Percentiles rank a stretch among this genome's conserved stretches.
Conservation (phyloP, 35 echinoderm and acorn worm species). For the Apostichopus parvimensis region DNA sequence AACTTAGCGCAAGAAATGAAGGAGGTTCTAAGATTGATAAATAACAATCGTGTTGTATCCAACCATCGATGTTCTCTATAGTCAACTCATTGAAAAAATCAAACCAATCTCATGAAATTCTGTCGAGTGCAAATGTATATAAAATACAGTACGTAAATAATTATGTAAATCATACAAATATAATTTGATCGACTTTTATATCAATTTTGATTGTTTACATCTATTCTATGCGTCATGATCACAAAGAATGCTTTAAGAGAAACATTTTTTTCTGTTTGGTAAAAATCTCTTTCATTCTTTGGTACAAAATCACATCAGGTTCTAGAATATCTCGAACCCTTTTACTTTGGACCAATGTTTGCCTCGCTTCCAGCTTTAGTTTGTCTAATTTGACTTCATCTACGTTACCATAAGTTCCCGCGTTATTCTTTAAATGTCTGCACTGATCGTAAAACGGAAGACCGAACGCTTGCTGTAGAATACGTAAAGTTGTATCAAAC, state of each 20-base stretch:
- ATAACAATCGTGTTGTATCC: too few relatives aligned
- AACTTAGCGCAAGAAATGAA: too few relatives aligned
- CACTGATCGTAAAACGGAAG: slow-evolving; percentile 39
- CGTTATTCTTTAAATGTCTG: background rate
- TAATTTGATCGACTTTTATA: too few relatives aligned
- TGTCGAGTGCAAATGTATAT: too few relatives aligned
- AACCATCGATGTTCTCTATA: too few relatives aligned
- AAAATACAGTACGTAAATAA: too few relatives aligned
- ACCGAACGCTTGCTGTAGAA: slow-evolving; percentile 15
- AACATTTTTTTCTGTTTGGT: slow-evolving; percentile 11
- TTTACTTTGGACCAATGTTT: background rate
- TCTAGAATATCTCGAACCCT: background rate
- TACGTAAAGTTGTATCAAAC: slow-evolving; percentile 32
- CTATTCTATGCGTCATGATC: too few relatives aligned
- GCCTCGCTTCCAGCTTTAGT: background rate
- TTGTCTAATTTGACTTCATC: background rate
- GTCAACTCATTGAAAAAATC: too few relatives aligned
- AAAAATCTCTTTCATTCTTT: slow-evolving; percentile 23
- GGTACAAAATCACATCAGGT: slow-evolving; percentile 31
- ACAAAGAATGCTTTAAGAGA: background rate
- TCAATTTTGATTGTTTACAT: too few relatives aligned
- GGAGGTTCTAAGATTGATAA: too few relatives aligned
- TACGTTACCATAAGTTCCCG: background rate
- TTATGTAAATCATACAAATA: too few relatives aligned
- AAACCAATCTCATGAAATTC: too few relatives aligned